These are phyloP conservation scores for Alviniconcha strummeri DNA, from an alignment of 2,888 invertebrate species.

Conservation along the genomic window DNA sequence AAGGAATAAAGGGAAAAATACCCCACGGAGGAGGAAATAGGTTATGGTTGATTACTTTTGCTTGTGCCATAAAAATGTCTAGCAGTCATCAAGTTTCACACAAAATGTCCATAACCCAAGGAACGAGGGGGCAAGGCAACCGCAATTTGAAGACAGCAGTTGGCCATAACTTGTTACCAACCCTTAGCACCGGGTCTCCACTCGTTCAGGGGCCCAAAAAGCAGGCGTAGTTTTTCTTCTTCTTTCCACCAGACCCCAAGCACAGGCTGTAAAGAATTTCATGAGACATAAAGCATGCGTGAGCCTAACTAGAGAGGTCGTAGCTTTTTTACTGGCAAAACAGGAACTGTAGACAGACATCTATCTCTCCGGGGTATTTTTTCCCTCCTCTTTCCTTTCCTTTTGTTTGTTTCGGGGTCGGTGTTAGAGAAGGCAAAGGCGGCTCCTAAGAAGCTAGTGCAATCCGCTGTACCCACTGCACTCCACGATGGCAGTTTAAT, in stretches of 20 bases:
- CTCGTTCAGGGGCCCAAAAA: conserved; percentile 8
- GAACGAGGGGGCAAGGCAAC: conserved; percentile 16
- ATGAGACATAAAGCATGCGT: conserved; percentile 34
- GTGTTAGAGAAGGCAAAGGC: not conserved
- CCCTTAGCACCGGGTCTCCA: conserved; percentile 19
- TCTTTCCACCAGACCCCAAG: conserved; percentile 23
- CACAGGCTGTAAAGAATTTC: conserved; percentile 27
- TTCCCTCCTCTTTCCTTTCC: not conserved
- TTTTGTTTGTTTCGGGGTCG: not conserved
- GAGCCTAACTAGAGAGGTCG: conserved; percentile 34
- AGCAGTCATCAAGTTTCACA: conserved; percentile 35
- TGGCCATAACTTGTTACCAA: conserved; percentile 31
- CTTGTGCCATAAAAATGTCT: conserved; percentile 34
- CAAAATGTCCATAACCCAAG: conserved; percentile 31
- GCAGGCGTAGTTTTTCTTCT: conserved; percentile 18
- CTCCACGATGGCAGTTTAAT: conserved; percentile 29
- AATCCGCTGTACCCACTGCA: conserved; percentile 15
- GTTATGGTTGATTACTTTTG: conserved; percentile 33
- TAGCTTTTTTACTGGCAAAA: not conserved
- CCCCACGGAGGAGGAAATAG: conserved; percentile 25
- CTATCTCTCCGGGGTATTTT: not conserved
- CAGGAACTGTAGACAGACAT: not conserved
- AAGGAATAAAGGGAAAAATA: conserved; percentile 12
- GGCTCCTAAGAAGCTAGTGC: not conserved
- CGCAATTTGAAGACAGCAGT: conserved; percentile 23